A percentile compares a stretch with the other conserved stretches of the same genome.
These are phyloP conservation scores for Lophura nycthemera DNA, from an alignment of 2,113 vertebrate species.

Conservation along the genomic window DNA sequence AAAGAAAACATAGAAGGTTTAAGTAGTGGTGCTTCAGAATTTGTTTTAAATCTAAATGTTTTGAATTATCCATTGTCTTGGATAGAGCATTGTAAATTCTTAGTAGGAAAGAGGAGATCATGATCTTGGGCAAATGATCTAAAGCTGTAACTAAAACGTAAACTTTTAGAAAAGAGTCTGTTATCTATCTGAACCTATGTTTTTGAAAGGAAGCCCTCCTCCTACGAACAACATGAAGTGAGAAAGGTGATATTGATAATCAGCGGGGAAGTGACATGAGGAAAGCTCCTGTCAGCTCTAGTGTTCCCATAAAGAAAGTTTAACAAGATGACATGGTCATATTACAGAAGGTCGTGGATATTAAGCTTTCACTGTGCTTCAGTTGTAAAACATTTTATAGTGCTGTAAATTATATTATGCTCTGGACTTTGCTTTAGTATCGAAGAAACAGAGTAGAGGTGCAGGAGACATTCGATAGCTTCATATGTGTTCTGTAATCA, in stretches of 20 bases:
- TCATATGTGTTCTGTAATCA: slow-evolving; percentile 47
- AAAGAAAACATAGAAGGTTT: neutral
- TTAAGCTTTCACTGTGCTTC: slow-evolving; percentile 80
- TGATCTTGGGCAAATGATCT: neutral
- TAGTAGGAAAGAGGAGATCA: neutral
- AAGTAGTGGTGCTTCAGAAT: neutral
- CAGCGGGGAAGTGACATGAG: slow-evolving; percentile 28
- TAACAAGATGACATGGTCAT: slow-evolving; percentile 84
- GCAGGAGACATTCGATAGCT: slow-evolving; percentile 62
- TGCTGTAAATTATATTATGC: slow-evolving; percentile 83
- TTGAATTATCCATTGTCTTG: neutral
- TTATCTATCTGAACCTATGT: slow-evolving; percentile 21
- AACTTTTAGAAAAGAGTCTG: neutral
- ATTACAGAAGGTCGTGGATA: slow-evolving; percentile 74
- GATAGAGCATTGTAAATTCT: neutral
- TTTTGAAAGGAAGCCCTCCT: slow-evolving; percentile 47
- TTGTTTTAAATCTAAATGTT: neutral
- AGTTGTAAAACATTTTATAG: slow-evolving; percentile 82
- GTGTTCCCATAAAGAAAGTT: slow-evolving; percentile 80
- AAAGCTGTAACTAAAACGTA: neutral
- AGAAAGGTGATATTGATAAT: slow-evolving; percentile 69
- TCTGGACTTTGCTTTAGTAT: slow-evolving; percentile 81
- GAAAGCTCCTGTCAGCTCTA: slow-evolving; percentile 59
- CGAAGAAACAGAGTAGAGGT: slow-evolving; percentile 65
- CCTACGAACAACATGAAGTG: slow-evolving; percentile 25